A percentile compares a stretch with the other conserved stretches of the same genome.
These are phyloP conservation scores for Macrosteles quadrilineatus DNA, from an alignment of 1,140 invertebrate genomes.

Conservation along the genomic window DNA sequence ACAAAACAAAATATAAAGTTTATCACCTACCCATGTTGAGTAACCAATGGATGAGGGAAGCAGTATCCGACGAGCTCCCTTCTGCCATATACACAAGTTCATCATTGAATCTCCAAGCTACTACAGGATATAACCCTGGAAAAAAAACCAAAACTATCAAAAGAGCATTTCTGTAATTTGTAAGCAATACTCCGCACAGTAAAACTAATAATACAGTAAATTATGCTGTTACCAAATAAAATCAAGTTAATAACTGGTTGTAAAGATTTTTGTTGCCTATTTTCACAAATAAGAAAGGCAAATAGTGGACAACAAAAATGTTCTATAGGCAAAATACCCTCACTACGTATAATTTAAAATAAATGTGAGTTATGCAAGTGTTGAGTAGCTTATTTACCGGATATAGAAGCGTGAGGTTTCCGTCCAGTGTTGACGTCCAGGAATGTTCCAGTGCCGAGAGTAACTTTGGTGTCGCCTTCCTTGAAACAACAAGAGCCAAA, in stretches of 20 bases:
- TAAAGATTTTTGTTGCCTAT: too few species aligned
- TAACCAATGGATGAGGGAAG: slow-evolving; percentile 85
- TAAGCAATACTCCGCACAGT: background rate
- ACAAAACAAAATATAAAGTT: too few species aligned
- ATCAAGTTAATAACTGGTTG: too few species aligned
- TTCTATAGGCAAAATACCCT: too few species aligned
- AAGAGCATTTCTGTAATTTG: too few species aligned
- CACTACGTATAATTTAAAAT: too few species aligned
- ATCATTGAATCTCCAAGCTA: slow-evolving; percentile 75
- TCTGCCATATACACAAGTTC: slow-evolving; percentile 78
- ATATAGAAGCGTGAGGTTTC: slow-evolving; percentile 73
- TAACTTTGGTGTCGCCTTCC: slow-evolving; percentile 84
- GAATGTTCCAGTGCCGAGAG: slow-evolving; percentile 94
- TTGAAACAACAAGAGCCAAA: slow-evolving; percentile 89
- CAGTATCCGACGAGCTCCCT: slow-evolving; percentile 83
- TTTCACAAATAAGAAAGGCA: too few species aligned
- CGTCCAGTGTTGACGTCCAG: slow-evolving; percentile 84
- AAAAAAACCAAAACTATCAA: too few species aligned
- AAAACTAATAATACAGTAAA: too few species aligned
- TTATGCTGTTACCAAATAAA: too few species aligned
- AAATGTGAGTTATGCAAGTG: too few species aligned
- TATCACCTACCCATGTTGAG: slow-evolving; percentile 70
- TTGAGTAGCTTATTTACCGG: slow-evolving; percentile 59
- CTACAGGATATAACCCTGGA: slow-evolving; percentile 82
- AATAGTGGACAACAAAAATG: too few species aligned